Percentiles rank a stretch among this genome's conserved stretches.
These are phyloP conservation scores for Thymelicus sylvestris DNA, from an alignment of 2,888 invertebrate species.

Conservation along the genomic window DNA sequence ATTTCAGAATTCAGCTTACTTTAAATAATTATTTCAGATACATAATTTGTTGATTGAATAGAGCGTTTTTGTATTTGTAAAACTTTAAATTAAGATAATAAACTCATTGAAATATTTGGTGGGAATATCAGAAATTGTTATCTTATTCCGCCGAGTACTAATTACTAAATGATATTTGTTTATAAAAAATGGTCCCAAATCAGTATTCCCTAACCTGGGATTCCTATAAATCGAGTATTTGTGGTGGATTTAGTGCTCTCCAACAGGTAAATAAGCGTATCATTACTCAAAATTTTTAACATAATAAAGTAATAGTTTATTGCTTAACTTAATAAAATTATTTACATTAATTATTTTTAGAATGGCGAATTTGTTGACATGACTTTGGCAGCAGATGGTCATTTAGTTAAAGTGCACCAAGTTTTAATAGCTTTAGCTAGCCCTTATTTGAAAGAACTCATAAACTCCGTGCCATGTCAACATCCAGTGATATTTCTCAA, in stretches of 20 bases:
- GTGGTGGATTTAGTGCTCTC: slow-evolving; percentile 71
- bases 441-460: slow-evolving; percentile 74
- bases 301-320: no score
- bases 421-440: slow-evolving; percentile 71
- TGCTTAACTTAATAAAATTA: no score
- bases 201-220: slow-evolving; percentile 76
- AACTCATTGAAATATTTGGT: no score
- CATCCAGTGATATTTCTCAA: slow-evolving; percentile 79
- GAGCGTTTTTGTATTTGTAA: not conserved
- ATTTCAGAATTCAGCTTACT: no score
- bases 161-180: not conserved
- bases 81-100: no score
- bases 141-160: not conserved
- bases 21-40: no score
- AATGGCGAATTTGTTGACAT: slow-evolving; percentile 80
- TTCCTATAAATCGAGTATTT: slow-evolving; percentile 70
- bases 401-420: slow-evolving; percentile 71
- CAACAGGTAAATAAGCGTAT: slow-evolving; percentile 65
- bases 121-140: not conserved
- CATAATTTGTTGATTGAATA: no score
- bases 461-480: slow-evolving; percentile 73
- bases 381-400: slow-evolving; percentile 78
- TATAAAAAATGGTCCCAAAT: slow-evolving; percentile 58
- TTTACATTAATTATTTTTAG: slow-evolving; percentile 46
- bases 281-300: no score